Evolutionary conservation across 1,140 invertebrate genomes (phyloP).

Genomic region (Proctacanthus coquilletti): DNA sequence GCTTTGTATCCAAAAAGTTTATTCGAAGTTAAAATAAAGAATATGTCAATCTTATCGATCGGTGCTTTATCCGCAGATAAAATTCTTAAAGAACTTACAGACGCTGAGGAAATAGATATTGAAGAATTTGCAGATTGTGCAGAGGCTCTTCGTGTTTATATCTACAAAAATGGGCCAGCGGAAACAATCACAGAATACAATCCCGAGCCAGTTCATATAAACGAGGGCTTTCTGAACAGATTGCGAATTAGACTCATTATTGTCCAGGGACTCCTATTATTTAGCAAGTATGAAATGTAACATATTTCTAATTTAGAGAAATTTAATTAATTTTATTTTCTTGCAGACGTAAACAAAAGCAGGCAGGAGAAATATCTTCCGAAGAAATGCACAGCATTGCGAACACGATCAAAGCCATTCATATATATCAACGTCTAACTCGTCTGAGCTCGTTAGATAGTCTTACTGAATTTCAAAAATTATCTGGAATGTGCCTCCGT

Average conservation of each 20-base stretch:
- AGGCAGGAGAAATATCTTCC: no score
- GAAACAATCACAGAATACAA: neutral
- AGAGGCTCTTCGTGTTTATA: neutral
- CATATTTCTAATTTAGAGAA: neutral
- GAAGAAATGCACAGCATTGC: no score
- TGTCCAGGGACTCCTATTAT: neutral
- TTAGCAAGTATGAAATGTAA: neutral
- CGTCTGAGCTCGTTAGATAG: neutral
- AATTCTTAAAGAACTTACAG: neutral
- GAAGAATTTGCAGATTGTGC: neutral
- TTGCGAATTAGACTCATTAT: neutral
- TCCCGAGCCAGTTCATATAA: neutral
- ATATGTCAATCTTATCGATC: neutral
- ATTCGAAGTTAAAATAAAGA: constrained; percentile 5
- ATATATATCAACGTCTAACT: neutral
- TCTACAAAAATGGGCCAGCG: neutral
- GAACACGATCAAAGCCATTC: neutral
- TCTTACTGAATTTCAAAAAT: neutral
- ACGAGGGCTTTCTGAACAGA: neutral
- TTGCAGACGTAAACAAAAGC: no score
- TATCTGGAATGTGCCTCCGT: neutral
- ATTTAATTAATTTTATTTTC: neutral
- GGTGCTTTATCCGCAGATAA: neutral
- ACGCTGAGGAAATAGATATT: neutral
- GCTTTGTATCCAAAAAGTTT: constrained; percentile 14